Base-by-base conservation (phyloP, 2,888 invertebrate genomes). In the Crocallis elinguaria region DNA sequence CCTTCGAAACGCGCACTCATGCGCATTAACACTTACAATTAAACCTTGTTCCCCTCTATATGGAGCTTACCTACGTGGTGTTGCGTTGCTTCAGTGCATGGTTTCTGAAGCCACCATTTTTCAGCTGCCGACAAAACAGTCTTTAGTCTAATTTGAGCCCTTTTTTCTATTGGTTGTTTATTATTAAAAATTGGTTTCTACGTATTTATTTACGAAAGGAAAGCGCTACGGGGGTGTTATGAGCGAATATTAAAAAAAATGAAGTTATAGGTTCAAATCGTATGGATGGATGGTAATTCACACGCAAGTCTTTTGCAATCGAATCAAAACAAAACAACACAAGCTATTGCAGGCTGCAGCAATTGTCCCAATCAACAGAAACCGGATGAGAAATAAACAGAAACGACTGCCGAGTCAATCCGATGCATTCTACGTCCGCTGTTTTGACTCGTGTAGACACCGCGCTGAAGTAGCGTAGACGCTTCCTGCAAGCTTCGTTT, bases 1-100 rank as follows among this genome's bases (percentile, higher is more conserved):
- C 70, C 76, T 75, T 80, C 73, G 73, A 80, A 54, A 71, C 69
- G 77, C 80, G 76, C 78, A 33, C 23, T 3, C 67, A 60, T 71
- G 70, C 69, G 65, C 58, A 64, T 71, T 69, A 75, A 75, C 75
- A 81, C 78, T 82, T 75, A 76, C 72, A 83, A 82, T 83, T 84
- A 84, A 84, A 83, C 74, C 77, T 73, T 75, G 72, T 57, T 57
- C 66, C 64, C 65, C 59, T 62, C 21, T 27, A 41, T 33, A 13
- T n/a, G n/a, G 13, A 11, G 29, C 29, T 12, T 27, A 27, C 29
- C n/a, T n/a, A n/a, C n/a, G n/a, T n/a, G n/a, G n/a, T n/a, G n/a
- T n/a, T n/a, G n/a, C n/a, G n/a, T n/a, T n/a, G n/a, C n/a, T n/a
- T n/a, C n/a, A 2, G 21, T 37, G 27, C 8, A 0, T 25, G 11